phyloP scores from a whole-genome alignment of 2,113 vertebrate genomes.

The Clarias magur region DNA sequence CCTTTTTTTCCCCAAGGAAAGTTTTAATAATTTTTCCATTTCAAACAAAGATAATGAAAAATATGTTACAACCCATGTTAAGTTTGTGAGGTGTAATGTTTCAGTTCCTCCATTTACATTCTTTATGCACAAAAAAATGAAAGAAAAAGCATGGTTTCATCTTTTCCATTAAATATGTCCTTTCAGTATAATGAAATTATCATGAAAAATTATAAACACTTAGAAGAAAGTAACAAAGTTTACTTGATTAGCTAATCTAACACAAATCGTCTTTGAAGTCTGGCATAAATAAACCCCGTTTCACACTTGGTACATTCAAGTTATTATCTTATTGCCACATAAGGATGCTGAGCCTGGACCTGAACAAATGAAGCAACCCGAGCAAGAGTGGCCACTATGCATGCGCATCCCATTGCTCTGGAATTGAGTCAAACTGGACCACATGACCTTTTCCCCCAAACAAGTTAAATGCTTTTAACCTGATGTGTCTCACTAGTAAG shows the following conservation, averaged over 20 bases:
- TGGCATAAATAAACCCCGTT: background rate
- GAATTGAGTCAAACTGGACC: too few relatives aligned
- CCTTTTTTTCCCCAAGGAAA: background rate
- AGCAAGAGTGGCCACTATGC: too few relatives aligned
- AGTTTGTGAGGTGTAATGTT: background rate
- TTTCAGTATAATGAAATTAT: too few relatives aligned
- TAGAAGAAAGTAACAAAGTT: background rate
- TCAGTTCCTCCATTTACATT: background rate
- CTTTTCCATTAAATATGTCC: too few relatives aligned
- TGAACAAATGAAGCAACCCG: too few relatives aligned
- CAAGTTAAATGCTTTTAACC: too few relatives aligned
- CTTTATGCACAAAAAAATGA: background rate
- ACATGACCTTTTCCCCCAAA: too few relatives aligned
- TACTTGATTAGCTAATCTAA: background rate
- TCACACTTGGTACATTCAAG: background rate
- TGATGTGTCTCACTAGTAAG: background rate
- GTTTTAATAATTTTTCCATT: background rate
- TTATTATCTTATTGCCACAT: too few relatives aligned
- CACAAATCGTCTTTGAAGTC: background rate
- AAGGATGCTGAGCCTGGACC: too few relatives aligned
- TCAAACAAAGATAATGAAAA: background rate
- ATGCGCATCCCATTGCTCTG: too few relatives aligned
- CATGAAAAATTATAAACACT: background rate
- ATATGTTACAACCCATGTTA: background rate
- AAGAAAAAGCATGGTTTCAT: background rate